Evolutionary conservation across 2,888 invertebrate genomes (phyloP).

Genomic region (Acleris cristana): DNA sequence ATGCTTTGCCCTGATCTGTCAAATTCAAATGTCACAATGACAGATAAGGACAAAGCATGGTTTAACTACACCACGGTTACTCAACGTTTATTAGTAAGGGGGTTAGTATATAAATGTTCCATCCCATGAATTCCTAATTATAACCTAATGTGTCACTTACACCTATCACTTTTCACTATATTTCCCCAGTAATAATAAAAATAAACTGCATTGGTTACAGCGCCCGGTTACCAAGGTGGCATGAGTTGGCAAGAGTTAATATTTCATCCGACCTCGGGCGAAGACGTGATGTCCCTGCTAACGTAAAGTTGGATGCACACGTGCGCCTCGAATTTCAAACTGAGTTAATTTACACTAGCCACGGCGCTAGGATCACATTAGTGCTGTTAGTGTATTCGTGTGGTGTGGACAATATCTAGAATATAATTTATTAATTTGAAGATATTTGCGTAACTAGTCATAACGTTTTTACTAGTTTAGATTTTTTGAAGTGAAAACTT

Average conservation of each 20-base stretch:
- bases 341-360: conserved; percentile 9
- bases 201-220: conserved; percentile 42
- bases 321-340: conserved; percentile 14
- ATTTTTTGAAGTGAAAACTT: no score
- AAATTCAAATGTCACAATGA: no score
- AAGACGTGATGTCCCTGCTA: conserved; percentile 48
- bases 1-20: no score
- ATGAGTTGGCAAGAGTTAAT: conserved; percentile 49
- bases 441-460: no score
- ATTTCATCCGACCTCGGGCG: conserved; percentile 51
- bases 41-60: no score
- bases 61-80: no score
- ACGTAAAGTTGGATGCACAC: conserved; percentile 26
- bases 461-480: no score
- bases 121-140: no score
- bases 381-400: conserved; percentile 1
- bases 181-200: conserved; percentile 33
- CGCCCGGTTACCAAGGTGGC: conserved; percentile 44
- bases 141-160: neutral
- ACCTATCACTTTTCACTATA: neutral
- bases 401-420: no score
- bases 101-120: no score
- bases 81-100: no score
- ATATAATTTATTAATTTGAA: no score
- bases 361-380: neutral